phyloP scores from a whole-genome alignment of 92 coral and sea anemone species.

The Hydrozoanthus gracilis region DNA sequence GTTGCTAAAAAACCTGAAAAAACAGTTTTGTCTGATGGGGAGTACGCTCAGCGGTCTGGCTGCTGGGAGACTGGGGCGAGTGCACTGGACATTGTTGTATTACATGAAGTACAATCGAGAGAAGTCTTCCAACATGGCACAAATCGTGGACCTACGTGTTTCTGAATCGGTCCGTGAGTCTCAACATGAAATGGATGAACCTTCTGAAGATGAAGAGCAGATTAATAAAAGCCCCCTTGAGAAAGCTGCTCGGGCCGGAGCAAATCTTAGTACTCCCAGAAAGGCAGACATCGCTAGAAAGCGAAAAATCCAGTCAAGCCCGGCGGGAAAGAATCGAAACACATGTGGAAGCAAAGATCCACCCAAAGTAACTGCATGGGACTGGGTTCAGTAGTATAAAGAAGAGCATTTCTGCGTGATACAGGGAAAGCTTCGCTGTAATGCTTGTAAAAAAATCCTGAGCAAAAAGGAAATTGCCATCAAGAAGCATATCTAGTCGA shows the following conservation, averaged over 20 bases:
- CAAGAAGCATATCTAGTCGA: slow-evolving; percentile 55
- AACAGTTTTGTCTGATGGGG: too few relatives aligned
- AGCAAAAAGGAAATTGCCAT: slow-evolving; percentile 39
- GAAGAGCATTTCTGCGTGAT: slow-evolving; percentile 41
- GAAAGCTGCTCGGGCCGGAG: slow-evolving; percentile 40
- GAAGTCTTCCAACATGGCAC: slow-evolving; percentile 36
- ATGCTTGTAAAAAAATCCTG: slow-evolving; percentile 46
- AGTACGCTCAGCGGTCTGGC: slow-evolving; percentile 36
- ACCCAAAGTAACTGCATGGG: slow-evolving; percentile 37
- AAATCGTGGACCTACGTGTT: not conserved
- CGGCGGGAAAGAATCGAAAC: slow-evolving; percentile 21
- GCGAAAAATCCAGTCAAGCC: slow-evolving; percentile 48
- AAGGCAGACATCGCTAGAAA: slow-evolving; percentile 50
- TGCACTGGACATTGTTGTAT: slow-evolving; percentile 31
- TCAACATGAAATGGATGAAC: slow-evolving; percentile 36
- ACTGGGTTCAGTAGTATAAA: slow-evolving; percentile 42
- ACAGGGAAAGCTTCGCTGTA: slow-evolving; percentile 45
- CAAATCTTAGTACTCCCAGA: slow-evolving; percentile 38
- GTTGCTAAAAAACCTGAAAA: slow-evolving; percentile 30
- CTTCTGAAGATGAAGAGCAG: slow-evolving; percentile 38
- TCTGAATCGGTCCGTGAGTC: slow-evolving; percentile 26
- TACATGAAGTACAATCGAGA: slow-evolving; percentile 28
- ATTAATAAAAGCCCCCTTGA: slow-evolving; percentile 18
- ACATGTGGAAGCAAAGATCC: slow-evolving; percentile 49
- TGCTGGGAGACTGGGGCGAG: slow-evolving; percentile 30